Base-by-base conservation (phyloP, 2,888 invertebrate genomes). In the Pyrrhia umbra region DNA sequence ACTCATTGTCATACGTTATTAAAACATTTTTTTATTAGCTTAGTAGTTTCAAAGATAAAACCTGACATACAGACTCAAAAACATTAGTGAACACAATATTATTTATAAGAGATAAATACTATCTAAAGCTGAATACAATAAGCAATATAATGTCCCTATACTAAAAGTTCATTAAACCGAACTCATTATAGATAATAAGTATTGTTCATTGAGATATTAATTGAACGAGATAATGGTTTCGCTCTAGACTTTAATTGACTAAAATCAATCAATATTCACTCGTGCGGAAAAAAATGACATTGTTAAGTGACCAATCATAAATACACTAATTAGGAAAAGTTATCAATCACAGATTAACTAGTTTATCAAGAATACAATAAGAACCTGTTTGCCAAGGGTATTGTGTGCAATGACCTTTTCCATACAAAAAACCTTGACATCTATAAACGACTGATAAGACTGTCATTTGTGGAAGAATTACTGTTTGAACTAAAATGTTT, bases 361-460 rank as follows among this genome's bases (percentile, higher is more conserved):
- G n/a, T 18, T 27, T 18, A 62, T 70, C 27, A 34, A 43, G 43
- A 8, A 23, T 42, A 65, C 20, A 51, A 64, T 27, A 10, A 1
- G 13, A 49, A 57, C 51, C 47, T 27, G 73, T 57, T 72, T 40
- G 42, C 57, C 52, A 23, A 49, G 65, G 13, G 39, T 40, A 21
- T 39, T 52, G 25, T 49, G 34, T 52, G 5, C 40, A 50, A 50
- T 55, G 54, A 59, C 37, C 21, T 55, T 52, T 23, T 51, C 39
- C 37, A 71, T 25, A 51, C 42, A 39, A 47, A 0, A 15, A 42
- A 21, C 66, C 66, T 68, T 68, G 72, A 52, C 40, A 34, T 37
- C 27, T 25, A 56, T 52, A 23, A 27, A 42, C 27, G 5, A 23
- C 10, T 20, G 23, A 60, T 45, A 59, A 59, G 20, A 18, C 20